Evolutionary conservation across 2,888 invertebrate genomes (phyloP).

Genomic region (Rhaphigaster nebulosa): DNA sequence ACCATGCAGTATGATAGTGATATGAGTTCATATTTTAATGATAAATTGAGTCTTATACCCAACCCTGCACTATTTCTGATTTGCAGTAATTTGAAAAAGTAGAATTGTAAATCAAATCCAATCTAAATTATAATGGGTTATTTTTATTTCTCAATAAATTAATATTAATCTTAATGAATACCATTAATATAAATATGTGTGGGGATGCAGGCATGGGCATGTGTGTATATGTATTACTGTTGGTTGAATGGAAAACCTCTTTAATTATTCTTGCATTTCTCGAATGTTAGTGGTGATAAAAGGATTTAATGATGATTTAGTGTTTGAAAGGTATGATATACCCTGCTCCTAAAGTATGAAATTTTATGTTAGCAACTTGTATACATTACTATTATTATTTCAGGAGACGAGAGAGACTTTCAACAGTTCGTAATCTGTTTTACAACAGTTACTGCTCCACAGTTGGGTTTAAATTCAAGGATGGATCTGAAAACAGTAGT

Average conservation of each 20-base stretch:
- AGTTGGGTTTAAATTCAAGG: slow-evolving; percentile 72
- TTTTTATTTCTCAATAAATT: too few species aligned
- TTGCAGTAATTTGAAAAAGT: too few species aligned
- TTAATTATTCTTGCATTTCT: not conserved
- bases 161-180: too few species aligned
- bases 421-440: slow-evolving; percentile 73
- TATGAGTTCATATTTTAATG: too few species aligned
- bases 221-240: not conserved
- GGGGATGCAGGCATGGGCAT: too few species aligned
- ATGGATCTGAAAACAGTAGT: slow-evolving; percentile 69
- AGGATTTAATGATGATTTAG: not conserved
- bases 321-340: not conserved
- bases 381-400: slow-evolving; percentile 58
- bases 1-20: too few species aligned
- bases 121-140: too few species aligned
- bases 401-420: slow-evolving; percentile 72
- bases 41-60: too few species aligned
- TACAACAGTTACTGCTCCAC: slow-evolving; percentile 73
- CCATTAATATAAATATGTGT: too few species aligned
- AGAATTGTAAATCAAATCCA: too few species aligned
- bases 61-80: too few species aligned
- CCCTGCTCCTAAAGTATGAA: not conserved
- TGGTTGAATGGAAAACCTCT: not conserved
- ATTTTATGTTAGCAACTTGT: not conserved
- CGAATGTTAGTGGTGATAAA: not conserved